Conservation (phyloP, 2,797 vertebrate genomes). For the Coregonus sp. region DNA sequence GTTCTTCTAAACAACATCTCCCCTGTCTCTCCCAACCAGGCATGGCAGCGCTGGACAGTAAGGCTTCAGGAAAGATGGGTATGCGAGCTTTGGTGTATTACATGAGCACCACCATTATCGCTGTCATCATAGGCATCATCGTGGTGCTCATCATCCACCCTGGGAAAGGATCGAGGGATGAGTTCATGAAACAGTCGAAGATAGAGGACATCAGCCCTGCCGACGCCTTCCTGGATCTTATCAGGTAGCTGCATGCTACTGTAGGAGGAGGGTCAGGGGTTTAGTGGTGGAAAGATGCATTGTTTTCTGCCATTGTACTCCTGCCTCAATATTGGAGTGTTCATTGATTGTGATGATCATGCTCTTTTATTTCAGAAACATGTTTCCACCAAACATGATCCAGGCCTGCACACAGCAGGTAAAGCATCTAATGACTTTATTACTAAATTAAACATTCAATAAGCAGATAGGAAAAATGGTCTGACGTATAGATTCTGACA, state of each 20-base stretch:
- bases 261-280: background rate
- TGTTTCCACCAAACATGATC: slow-evolving; percentile 97
- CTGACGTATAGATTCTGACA: background rate
- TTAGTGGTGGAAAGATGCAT: background rate
- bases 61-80: slow-evolving; percentile 96
- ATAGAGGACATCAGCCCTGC: slow-evolving; percentile 88
- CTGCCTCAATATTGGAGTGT: background rate
- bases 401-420: slow-evolving; percentile 99
- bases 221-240: slow-evolving; percentile 95
- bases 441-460: background rate
- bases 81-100: slow-evolving; percentile 93
- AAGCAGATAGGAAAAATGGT: background rate
- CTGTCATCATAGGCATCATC: slow-evolving; percentile 94
- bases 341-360: background rate
- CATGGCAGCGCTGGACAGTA: slow-evolving; percentile 93
- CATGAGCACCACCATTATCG: slow-evolving; percentile 93
- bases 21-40: slow-evolving; percentile 68
- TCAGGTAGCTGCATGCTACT: slow-evolving; percentile 79
- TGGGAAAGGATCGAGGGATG: slow-evolving; percentile 90
- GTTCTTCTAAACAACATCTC: slow-evolving; percentile 1
- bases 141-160: slow-evolving; percentile 96
- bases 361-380: slow-evolving; percentile 83
- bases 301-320: background rate
- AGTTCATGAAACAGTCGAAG: slow-evolving; percentile 86
- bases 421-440: slow-evolving; percentile 32